Evolutionary conservation across 2,888 invertebrate genomes (phyloP), one percentile per base, ranked within the genome.

Genomic region (Meteorus cinctellus): DNA sequence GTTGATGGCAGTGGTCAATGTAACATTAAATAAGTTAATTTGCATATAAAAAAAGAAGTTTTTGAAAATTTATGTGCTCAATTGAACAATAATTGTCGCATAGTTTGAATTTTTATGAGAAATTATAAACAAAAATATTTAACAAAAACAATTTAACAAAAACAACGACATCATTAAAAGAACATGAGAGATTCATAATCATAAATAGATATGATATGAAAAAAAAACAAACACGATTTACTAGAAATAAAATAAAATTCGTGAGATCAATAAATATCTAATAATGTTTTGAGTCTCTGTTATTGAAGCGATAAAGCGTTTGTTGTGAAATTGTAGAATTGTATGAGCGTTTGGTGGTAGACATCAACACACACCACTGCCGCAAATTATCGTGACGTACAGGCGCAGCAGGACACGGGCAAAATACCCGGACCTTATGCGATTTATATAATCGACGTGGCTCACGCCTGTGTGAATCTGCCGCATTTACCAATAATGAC

Each of bases 281-380:
- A 67, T 24, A 24, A 55, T 74, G 60, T 62, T 45, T n/a, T 48
- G 60, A 16, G 41, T 45, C 36, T 68, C 67, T 27, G 68, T 74
- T 74, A 62, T 74, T 68, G 68, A 62, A 74, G 74, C 48, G 74
- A 74, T 74, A 74, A 74, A 74, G 68, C 68, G 60, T 34, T 45
- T 34, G 68, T 68, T 60, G 68, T 48, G 62, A 62, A 68, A 74
- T 74, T 74, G 60, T 67, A 68, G 60, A 74, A 74, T 74, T 68
- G 48, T 74, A 62, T 16, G 60, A 60, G 31, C 62, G 41, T 41
- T 41, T 41, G 41, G 41, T 12, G 41, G 12, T 41, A 10, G 41
- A 41, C 8, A 41, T 41, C 41, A 41, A 41, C 12, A 41, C 12
- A 41, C 41, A 41, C 41, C 41, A 41, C 27, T 51, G 51, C 51